Evolutionary conservation across 2,888 invertebrate genomes (phyloP), one percentile per base, ranked within the genome.

Genomic region (Chaetogeoica ovagalla): DNA sequence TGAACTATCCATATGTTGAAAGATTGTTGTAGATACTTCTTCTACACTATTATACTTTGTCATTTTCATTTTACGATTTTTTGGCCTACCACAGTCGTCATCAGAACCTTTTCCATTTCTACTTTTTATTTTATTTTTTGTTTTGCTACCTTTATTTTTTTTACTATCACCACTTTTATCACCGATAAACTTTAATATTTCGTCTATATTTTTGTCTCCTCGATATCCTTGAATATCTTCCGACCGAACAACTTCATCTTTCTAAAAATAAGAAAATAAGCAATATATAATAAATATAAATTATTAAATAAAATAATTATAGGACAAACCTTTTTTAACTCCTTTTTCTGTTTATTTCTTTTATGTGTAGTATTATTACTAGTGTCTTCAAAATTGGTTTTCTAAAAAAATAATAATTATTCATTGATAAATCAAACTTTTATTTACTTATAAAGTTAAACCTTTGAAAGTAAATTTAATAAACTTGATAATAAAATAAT

Each of bases 41-140:
- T 94, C 94, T 84, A 94, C 87, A 52, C 94, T 94, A 85, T 92
- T 91, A 83, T 93, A 91, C 83, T 93, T 92, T 85, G 92, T 82
- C 90, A 85, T 83, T 88, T 88, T 75, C 88, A 87, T 57, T 83
- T 83, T 81, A 81, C 82, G 15, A 74, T 68, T 71, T 82, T 84
- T 59, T 65, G 81, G 23, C n/a, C 75, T 82, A 82, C 82, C 75
- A 69, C 81, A 69, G 43, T 83, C 82, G 23, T 83, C 82, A 73
- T 83, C 83, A 65, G 82, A 82, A 68, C 83, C 83, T 82, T 83
- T 83, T 21, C 83, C 83, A 84, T 87, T 88, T 76, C 84, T 83
- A 77, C 85, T 85, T 83, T 85, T 86, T 8, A 86, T 85, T 76
- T 86, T 86, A 19, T 70, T 82, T 81, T 82, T 83, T 19, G 82